These are phyloP conservation scores for Morelia viridis DNA, from an alignment of 2,797 vertebrate genomes.

Conservation along the genomic window DNA sequence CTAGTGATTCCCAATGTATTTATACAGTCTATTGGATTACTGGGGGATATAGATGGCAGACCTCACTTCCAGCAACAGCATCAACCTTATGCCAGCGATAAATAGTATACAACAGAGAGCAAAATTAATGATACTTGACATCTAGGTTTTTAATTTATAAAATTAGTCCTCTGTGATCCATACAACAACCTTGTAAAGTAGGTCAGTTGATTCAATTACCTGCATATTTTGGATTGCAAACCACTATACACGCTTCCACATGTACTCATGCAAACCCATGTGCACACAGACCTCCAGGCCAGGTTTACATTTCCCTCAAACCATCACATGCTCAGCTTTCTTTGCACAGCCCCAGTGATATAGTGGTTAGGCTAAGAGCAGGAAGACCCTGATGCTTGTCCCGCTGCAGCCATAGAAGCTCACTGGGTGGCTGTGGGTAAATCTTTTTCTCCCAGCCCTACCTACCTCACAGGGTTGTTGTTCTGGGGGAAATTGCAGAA, in stretches of 20 bases:
- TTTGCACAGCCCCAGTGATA: not conserved
- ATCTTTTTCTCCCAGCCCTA: not conserved
- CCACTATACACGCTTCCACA: not conserved
- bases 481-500: not conserved
- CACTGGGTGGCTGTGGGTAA: not conserved
- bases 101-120: not conserved
- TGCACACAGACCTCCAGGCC: not conserved
- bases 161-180: not conserved
- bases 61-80: not conserved
- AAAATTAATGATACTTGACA: not conserved
- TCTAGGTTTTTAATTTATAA: not conserved
- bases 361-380: not conserved
- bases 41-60: not conserved
- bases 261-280: not conserved
- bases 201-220: not conserved
- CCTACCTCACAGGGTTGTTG: not conserved
- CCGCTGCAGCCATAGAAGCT: not conserved
- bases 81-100: not conserved
- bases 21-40: not conserved
- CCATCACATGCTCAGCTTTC: not conserved
- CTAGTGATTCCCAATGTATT: not conserved
- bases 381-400: not conserved
- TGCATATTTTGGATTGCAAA: not conserved
- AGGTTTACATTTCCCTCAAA: not conserved
- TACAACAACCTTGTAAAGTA: not conserved